phyloP scores from a whole-genome alignment of 64 coral and sea anemone species.

The Actinia equina region DNA sequence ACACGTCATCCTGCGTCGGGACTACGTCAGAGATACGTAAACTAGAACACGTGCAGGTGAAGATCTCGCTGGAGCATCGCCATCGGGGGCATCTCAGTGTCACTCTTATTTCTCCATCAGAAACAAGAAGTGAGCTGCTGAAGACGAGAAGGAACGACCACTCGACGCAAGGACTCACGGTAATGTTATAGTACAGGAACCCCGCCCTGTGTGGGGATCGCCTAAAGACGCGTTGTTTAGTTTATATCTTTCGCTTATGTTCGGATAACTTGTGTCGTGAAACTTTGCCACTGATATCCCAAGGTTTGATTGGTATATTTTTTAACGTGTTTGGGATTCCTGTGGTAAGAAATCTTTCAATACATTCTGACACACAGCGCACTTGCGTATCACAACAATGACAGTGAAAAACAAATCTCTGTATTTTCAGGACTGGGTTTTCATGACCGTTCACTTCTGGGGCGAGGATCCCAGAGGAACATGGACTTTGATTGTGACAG shows the following conservation, averaged over 20 bases:
- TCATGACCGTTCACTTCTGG: conserved; percentile 97
- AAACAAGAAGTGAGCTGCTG: conserved; percentile 79
- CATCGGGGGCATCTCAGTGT: conserved; percentile 77
- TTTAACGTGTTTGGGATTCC: too few species aligned
- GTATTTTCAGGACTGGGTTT: conserved; percentile 80
- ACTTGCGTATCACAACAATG: too few species aligned
- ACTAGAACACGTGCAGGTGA: conserved; percentile 89
- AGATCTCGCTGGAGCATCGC: conserved; percentile 72
- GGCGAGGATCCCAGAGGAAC: conserved; percentile 93
- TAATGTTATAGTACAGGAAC: not conserved
- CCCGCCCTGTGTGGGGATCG: too few species aligned
- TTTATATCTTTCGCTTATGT: too few species aligned
- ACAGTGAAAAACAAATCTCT: too few species aligned
- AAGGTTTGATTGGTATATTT: too few species aligned
- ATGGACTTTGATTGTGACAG: conserved; percentile 89
- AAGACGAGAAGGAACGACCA: conserved; percentile 89
- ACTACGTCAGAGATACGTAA: conserved; percentile 58
- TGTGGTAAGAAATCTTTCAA: too few species aligned
- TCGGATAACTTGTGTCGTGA: too few species aligned
- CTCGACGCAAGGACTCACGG: conserved; percentile 73
- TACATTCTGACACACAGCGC: too few species aligned
- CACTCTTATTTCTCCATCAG: conserved; percentile 89
- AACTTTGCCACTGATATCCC: too few species aligned
- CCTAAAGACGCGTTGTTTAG: too few species aligned
- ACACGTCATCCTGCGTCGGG: conserved; percentile 71